Base-by-base conservation (phyloP, 35 echinoderm and acorn worm species). In the Hemicentrotus pulcherrimus region DNA sequence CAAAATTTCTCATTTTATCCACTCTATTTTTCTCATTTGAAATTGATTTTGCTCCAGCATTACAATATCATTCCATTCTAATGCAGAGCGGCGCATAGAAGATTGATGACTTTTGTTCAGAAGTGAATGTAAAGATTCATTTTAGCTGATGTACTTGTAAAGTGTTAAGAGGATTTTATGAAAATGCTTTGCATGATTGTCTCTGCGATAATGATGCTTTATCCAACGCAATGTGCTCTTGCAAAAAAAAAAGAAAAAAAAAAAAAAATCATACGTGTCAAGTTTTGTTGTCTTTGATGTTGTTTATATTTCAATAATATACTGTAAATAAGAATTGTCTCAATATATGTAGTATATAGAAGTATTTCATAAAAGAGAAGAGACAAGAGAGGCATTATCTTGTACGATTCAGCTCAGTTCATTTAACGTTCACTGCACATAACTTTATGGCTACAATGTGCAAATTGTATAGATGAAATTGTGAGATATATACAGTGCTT, bases 231-330 rank as follows among this genome's bases (percentile, higher is more conserved):
- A 78, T n/a, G 65, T 78, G 65, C 65, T 78, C 65, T 78, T 78
- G 65, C 65, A 78, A 78, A 78, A 59, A 22, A 78, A 78, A 70
- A 78, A 59, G 4, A 78, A 78, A 70, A 78, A 5, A 78, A n/a
- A 24, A 55, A 55, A 55, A 55, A 55, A 24, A 24, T 7, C 19
- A 78, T 78, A 78, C 65, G 19, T 78, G 65, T 78, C 65, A 78
- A 28, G 19, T 78, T 78, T 78, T 78, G 65, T 78, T 78, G 65
- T 78, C 65, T 4, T 78, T n/a, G 65, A 78, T n/a, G 65, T 78
- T 78, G 65, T 78, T 78, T 78, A 78, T 78, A 78, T 78, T 78
- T 78, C 65, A 78, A 78, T 78, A 78, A 78, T 78, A 78, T 78
- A 78, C 65, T 78, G 65, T 78, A 78, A 22, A 78, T 78, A 78